A percentile compares a stretch with the other conserved stretches of the same genome.
phyloP scores from a whole-genome alignment of 2,113 vertebrate genomes.

The Potamarius usumacintae region DNA sequence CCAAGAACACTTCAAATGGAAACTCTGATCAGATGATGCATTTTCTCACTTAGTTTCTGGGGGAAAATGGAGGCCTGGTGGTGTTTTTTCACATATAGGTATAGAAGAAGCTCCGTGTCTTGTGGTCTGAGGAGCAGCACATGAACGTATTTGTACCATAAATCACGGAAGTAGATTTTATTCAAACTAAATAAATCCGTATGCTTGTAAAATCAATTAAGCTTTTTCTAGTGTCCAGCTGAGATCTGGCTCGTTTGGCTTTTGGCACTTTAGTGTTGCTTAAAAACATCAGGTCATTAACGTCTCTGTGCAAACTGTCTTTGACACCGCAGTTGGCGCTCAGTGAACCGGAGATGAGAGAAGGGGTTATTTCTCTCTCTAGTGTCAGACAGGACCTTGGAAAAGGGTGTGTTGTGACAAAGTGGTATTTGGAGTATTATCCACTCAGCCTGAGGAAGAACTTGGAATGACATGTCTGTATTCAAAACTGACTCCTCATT shows the following conservation, averaged over 20 bases:
- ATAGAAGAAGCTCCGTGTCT: neutral
- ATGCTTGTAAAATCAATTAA: neutral
- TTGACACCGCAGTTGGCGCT: neutral
- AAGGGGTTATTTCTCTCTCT: conserved; percentile 21
- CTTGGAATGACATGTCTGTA: conserved; percentile 19
- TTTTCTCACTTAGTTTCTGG: conserved; percentile 33
- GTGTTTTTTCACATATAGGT: neutral
- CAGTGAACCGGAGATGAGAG: neutral
- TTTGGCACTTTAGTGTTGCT: neutral
- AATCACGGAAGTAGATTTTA: conserved; percentile 12
- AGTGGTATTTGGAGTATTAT: conserved; percentile 39
- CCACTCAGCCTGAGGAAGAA: conserved; percentile 27
- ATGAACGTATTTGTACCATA: conserved; percentile 19
- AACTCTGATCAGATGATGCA: conserved; percentile 35
- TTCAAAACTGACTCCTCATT: conserved; percentile 35
- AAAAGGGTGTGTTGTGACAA: conserved; percentile 25
- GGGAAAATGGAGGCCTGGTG: neutral
- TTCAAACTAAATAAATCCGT: conserved; percentile 15
- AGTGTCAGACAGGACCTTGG: neutral
- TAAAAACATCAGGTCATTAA: neutral
- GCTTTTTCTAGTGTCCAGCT: neutral
- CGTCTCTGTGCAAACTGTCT: conserved; percentile 21
- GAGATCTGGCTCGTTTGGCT: neutral
- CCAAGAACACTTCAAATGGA: conserved; percentile 33
- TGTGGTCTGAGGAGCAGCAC: conserved; percentile 2